These are phyloP conservation scores for Drosophila sp. DNA, from an alignment of 1,140 invertebrate genomes.

Conservation along the genomic window DNA sequence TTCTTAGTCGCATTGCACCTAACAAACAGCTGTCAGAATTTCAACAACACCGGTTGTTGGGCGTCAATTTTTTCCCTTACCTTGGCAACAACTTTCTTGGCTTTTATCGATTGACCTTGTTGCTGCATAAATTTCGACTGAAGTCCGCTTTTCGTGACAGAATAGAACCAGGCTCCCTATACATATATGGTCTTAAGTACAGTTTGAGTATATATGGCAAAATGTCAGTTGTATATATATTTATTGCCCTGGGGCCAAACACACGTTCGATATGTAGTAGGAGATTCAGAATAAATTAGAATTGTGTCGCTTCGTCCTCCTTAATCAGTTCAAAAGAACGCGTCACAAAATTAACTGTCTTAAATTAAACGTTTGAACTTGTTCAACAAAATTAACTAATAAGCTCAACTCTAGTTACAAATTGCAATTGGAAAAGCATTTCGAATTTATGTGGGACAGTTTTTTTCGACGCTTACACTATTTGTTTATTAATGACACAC, in stretches of 20 bases:
- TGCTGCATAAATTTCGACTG: slow-evolving; percentile 70
- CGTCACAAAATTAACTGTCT: too few species aligned
- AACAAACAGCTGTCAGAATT: slow-evolving; percentile 66
- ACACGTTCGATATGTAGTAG: slow-evolving; percentile 11
- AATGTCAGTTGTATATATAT: not conserved
- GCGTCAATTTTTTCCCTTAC: slow-evolving; percentile 64
- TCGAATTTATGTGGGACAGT: slow-evolving; percentile 1
- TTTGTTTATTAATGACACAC: slow-evolving; percentile 20
- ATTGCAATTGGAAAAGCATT: not conserved
- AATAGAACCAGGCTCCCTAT: slow-evolving; percentile 22
- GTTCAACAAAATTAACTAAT: too few species aligned
- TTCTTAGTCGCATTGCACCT: slow-evolving; percentile 70
- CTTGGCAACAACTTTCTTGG: slow-evolving; percentile 70
- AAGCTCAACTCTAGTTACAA: not conserved
- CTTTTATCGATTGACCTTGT: slow-evolving; percentile 81
- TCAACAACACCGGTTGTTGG: slow-evolving; percentile 61
- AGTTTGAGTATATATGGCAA: not conserved
- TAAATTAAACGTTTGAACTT: too few species aligned
- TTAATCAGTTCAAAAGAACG: too few species aligned
- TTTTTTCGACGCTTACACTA: slow-evolving; percentile 13
- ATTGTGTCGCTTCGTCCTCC: too few species aligned
- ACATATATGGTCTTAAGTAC: not conserved
- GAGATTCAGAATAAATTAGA: not conserved
- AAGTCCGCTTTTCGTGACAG: slow-evolving; percentile 32
- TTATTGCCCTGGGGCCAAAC: slow-evolving; percentile 12